Evolutionary conservation across 1,140 invertebrate species (phyloP), one percentile per base, ranked within the genome.

Genomic region (Mercenaria mercenaria): DNA sequence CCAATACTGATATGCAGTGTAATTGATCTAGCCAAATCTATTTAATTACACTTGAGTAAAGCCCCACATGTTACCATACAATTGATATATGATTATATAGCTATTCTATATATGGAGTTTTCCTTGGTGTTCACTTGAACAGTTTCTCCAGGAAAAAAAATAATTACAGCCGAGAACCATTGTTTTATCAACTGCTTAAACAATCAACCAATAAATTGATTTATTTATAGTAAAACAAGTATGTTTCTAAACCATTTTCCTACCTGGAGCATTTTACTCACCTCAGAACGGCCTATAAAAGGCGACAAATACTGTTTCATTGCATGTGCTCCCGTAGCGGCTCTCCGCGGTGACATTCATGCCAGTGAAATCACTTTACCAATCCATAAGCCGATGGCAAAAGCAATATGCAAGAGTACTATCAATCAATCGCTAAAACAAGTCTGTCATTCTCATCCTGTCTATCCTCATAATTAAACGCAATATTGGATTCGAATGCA

Each of bases 391-490:
- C 84, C 84, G 61, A 59, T 77, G 74, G 72, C 69, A 69, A 77
- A 76, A 76, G 84, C 72, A 87, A 87, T 87, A 87, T 72, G 84
- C 47, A 56, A 77, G 69, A 59, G 50, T 6, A 37, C 72, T 0
- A 87, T 87, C 84, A 59, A 87, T 87, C 84, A 87, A 34, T 56
- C 15, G 50, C 41, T 87, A 87, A 87, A 87, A 87, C 84, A 87
- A 87, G 84, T 41, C 10, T 77, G 84, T 87, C 84, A 87, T 37
- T n/a, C 18, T 52, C 50, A 77, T 77, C 84, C 74, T 76, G 41
- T 29, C 32, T 4, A 4, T 37, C 37, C 43, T 77, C 52, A 72
- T 87, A 87, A 87, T 87, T 76, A 87, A 87, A 77, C 69, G 32
- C 50, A 77, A 59, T 77, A 47, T 69, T 87, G 74, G 84, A 77